Base-by-base conservation (phyloP, 2,888 invertebrate genomes). In the Andrena trimmerana region DNA sequence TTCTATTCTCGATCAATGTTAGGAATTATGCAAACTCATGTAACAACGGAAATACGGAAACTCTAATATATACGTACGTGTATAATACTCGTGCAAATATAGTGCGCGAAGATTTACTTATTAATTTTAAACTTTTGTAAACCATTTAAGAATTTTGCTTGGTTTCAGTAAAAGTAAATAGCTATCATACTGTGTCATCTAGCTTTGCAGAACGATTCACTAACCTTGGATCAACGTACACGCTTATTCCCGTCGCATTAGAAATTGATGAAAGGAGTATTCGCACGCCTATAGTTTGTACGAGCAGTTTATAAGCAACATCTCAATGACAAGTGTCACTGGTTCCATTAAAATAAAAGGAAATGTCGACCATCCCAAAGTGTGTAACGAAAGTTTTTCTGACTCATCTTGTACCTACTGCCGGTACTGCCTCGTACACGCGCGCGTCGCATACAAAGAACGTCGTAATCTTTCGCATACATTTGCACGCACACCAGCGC, bases 351-450 rank as follows among this genome's bases (percentile, higher is more conserved):
- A 67, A 68, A 33, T 31, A 33, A 74, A 66, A 59, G 24, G 65
- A 78, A 83, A 83, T 83, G 65, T 77, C 71, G 62, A 67, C 10
- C 62, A 48, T 68, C 67, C 42, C 50, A 73, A 79, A 66, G 66
- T 75, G 60, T 72, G 66, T 68, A 66, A 78, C 71, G 72, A 81
- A 77, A 77, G 62, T 80, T 84, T 76, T 79, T 86, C 82, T 86
- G 86, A 86, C 65, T 86, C 86, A 87, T 69, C 66, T 72, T 71
- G 59, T 87, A 87, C 86, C 84, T 80, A 84, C 84, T 75, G 82
- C 86, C 86, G 86, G 82, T 84, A 86, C 85, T 83, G 75, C 76
- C 73, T 84, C 67, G 79, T 74, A 66, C 67, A 36, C 50, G 63
- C 59, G 62, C 54, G 20, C 69, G 60, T 27, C 69, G 60, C 67